Base-by-base conservation (phyloP, 2,113 vertebrate species). In the Agelaius tricolor region DNA sequence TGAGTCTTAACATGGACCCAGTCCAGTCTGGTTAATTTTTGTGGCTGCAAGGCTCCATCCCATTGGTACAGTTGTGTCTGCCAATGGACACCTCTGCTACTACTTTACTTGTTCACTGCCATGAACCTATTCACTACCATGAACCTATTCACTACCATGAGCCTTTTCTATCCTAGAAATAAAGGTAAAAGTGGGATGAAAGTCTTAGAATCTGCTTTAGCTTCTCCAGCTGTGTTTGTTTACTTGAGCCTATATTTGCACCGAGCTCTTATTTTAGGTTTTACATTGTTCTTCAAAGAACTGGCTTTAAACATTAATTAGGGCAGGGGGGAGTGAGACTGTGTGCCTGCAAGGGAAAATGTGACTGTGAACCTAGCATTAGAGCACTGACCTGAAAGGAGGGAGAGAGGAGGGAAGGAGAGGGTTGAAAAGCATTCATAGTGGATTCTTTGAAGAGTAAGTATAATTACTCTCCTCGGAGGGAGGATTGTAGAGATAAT, bases 281-380 rank as follows among this genome's bases (percentile, higher is more conserved):
- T 86, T 75, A 47, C 47, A 41, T 68, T 91, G 76, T 87, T 95
- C 77, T 96, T 94, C 86, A 92, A 57, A 93, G 55, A 93, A 78
- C 76, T 92, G 68, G 47, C 84, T 95, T 96, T 95, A 95, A 97
- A 93, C 73, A 95, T 96, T 94, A 97, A 95, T 96, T 94, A 95
- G 89, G 61, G 65, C 30, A 4, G 22, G 27, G 37, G 51, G 52
- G 52, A 77, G 61, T 61, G 73, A 72, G 83, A 89, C 55, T 26
- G 7, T 90, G 68, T 94, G 95, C 84, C 96, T 96, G 84, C 86
- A 33, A 93, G 93, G 91, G 91, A 92, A 93, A 93, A 93, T 61
- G 46, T 90, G 90, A 27, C 90, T 85, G 35, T 92, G 85, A 88
- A 90, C 94, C 91, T 67, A 91, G 73, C 80, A n/a, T 96, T 87